Percentiles rank a stretch among this genome's conserved stretches.
Conservation (phyloP, 1,140 invertebrate genomes). For the Frieseomelitta varia region DNA sequence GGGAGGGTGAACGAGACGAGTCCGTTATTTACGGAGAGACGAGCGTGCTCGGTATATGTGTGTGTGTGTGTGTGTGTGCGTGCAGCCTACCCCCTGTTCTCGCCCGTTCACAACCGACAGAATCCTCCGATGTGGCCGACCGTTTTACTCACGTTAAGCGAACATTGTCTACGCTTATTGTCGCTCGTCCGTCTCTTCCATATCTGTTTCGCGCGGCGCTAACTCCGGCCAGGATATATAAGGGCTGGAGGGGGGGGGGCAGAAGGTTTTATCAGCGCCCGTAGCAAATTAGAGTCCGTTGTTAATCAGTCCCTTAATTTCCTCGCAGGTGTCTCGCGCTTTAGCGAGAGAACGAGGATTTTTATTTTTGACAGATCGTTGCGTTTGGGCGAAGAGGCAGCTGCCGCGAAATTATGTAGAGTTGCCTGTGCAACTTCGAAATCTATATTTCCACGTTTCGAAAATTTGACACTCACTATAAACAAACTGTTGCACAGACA, state of each 20-base stretch:
- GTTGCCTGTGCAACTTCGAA: no score
- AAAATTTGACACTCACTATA: no score
- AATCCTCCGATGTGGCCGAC: slow-evolving; percentile 54
- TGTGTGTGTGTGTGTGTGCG: no score
- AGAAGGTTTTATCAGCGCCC: slow-evolving; percentile 7
- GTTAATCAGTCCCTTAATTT: slow-evolving; percentile 61
- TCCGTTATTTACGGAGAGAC: slow-evolving; percentile 63
- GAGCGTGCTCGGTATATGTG: slow-evolving; percentile 32
- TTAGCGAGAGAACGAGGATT: neutral
- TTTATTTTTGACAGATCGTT: no score
- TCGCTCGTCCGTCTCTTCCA: slow-evolving; percentile 20
- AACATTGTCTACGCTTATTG: slow-evolving; percentile 63
- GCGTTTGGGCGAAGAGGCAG: no score
- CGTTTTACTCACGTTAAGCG: slow-evolving; percentile 61
- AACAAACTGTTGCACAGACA: no score
- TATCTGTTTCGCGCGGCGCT: slow-evolving; percentile 41
- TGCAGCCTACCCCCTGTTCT: neutral
- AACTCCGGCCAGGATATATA: slow-evolving; percentile 20
- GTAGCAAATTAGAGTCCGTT: slow-evolving; percentile 50
- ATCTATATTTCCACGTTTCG: no score
- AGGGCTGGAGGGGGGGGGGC: neutral
- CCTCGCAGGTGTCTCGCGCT: neutral
- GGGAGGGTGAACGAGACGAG: slow-evolving; percentile 15
- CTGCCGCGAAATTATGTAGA: no score
- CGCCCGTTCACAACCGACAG: slow-evolving; percentile 8